Percentiles rank a stretch among this genome's conserved stretches.
Conservation (phyloP, 2,113 vertebrate species). For the Falcunculus frontatus region DNA sequence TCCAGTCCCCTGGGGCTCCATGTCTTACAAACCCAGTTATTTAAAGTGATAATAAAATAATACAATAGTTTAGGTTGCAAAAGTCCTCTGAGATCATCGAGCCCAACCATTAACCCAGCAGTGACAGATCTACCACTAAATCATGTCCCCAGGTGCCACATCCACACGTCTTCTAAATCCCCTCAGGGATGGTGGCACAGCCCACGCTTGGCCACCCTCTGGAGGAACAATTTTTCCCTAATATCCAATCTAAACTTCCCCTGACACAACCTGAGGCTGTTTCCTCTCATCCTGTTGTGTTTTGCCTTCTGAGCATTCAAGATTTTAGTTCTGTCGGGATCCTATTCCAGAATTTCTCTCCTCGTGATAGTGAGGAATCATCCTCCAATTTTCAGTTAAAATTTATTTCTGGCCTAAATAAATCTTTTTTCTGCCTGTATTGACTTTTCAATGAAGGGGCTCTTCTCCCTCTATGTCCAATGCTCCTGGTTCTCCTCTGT, state of each 20-base stretch:
- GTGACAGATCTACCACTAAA: background rate
- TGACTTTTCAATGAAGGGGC: background rate
- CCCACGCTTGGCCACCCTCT: background rate
- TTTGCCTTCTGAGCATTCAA: background rate
- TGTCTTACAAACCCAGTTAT: background rate
- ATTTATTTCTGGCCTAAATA: background rate
- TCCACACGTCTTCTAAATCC: background rate
- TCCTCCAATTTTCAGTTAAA: background rate
- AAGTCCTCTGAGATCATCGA: background rate
- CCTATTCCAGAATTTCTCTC: rapidly evolving
- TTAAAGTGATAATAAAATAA: background rate
- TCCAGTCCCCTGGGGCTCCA: background rate
- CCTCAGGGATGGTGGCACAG: background rate
- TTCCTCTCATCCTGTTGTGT: background rate
- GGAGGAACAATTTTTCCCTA: background rate
- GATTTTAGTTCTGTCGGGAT: background rate
- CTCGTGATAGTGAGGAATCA: background rate
- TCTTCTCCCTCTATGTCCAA: background rate
- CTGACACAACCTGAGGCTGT: rapidly evolving
- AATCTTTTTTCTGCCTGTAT: background rate
- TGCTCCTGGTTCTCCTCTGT: background rate
- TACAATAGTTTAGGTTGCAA: background rate
- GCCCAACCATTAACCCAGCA: no score
- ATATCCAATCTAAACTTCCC: background rate
- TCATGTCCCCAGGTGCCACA: background rate